Conservation (phyloP, 2,797 vertebrate genomes). For the Channa striata region DNA sequence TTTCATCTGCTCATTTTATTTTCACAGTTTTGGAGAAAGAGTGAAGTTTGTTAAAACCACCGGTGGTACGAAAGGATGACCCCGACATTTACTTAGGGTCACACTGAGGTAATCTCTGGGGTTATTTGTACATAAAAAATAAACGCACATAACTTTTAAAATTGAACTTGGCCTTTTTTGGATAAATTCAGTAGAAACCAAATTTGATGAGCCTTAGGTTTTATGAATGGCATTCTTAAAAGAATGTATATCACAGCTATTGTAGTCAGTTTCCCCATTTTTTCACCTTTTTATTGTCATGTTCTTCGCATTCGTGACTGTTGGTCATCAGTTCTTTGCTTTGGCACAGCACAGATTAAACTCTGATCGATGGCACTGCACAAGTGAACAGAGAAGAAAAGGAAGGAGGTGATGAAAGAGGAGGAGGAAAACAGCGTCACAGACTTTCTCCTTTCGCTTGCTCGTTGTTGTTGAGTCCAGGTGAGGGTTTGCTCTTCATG, state of each 20-base stretch:
- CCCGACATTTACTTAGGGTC: too few species aligned
- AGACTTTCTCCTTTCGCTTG: constrained; percentile 83
- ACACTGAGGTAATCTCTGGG: too few species aligned
- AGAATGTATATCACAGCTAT: constrained; percentile 29
- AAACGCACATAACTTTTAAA: too few species aligned
- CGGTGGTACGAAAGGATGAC: too few species aligned
- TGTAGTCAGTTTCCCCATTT: constrained; percentile 1
- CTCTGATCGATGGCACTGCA: constrained; percentile 31
- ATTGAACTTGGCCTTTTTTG: not conserved
- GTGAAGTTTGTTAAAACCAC: too few species aligned
- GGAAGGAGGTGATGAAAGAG: not conserved
- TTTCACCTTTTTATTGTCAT: not conserved
- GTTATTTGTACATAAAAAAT: too few species aligned
- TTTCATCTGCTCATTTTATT: too few species aligned
- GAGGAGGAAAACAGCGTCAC: constrained; percentile 61
- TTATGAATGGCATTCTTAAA: constrained; percentile 56
- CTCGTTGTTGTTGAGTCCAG: constrained; percentile 88
- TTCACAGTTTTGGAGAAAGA: too few species aligned
- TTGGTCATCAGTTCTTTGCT: constrained; percentile 26
- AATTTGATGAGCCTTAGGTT: constrained; percentile 32
- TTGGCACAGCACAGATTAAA: constrained; percentile 37
- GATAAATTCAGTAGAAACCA: constrained; percentile 9
- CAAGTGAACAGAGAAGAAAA: not conserved
- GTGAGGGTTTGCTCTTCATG: constrained; percentile 86
- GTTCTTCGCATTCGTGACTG: not conserved